A percentile compares a stretch with the other conserved stretches of the same genome.
Evolutionary conservation across 1,140 invertebrate genomes (phyloP).

Genomic region (Anastatus disparis): DNA sequence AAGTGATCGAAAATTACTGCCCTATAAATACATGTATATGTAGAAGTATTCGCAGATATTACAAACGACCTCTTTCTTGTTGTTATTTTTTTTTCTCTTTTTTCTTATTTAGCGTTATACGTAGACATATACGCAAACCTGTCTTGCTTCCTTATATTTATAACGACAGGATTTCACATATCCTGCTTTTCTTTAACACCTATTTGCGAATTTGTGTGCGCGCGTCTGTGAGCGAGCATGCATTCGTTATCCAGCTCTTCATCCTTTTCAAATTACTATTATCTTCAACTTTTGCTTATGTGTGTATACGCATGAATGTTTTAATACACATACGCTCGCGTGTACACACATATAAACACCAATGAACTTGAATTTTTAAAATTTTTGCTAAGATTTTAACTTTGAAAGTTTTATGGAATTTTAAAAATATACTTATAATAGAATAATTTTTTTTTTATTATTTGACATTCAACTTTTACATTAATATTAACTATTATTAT

Average conservation of each 20-base stretch:
- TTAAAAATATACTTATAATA: too few relatives aligned
- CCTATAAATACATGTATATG: neutral
- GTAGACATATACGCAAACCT: neutral
- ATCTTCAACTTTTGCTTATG: too few relatives aligned
- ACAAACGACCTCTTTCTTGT: slow-evolving; percentile 28
- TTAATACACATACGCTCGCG: too few relatives aligned
- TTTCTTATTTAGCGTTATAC: neutral
- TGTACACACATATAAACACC: too few relatives aligned
- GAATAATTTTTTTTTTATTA: too few relatives aligned
- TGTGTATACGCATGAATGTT: neutral
- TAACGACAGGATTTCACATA: slow-evolving; percentile 49
- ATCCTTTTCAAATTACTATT: slow-evolving; percentile 37
- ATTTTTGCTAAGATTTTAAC: too few relatives aligned
- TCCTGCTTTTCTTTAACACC: slow-evolving; percentile 48
- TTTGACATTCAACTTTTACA: too few relatives aligned
- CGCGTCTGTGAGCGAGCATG: slow-evolving; percentile 27
- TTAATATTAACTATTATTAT: too few relatives aligned
- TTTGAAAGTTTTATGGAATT: too few relatives aligned
- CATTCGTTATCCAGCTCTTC: slow-evolving; percentile 38
- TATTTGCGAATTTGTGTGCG: too few relatives aligned
- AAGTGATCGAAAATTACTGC: neutral
- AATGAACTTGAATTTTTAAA: too few relatives aligned
- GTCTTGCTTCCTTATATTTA: slow-evolving; percentile 37
- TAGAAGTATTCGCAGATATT: too few relatives aligned
- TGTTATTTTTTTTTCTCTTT: slow-evolving; percentile 8